Conservation (phyloP, 1,140 invertebrate species). For the Psix sp. region DNA sequence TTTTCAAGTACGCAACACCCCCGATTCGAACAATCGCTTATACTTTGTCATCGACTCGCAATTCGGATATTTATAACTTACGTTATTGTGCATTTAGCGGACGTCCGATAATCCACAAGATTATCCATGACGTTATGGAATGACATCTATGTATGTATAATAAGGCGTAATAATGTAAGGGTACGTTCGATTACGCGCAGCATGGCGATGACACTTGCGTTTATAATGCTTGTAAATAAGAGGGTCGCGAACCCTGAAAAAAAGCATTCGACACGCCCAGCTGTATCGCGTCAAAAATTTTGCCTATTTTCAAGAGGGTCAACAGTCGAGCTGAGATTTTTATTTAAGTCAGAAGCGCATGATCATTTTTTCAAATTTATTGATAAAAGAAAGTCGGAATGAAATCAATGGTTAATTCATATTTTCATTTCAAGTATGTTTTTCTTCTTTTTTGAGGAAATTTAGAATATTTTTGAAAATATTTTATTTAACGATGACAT, state of each 20-base stretch:
- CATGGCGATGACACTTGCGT: slow-evolving; percentile 45
- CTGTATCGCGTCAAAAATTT: slow-evolving; percentile 65
- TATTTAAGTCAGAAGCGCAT: background rate
- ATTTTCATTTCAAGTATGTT: too few relatives aligned
- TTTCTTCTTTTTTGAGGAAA: too few relatives aligned
- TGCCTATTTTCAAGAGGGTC: slow-evolving; percentile 1
- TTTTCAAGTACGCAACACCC: slow-evolving; percentile 30
- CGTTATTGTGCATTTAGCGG: slow-evolving; percentile 53
- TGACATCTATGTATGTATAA: slow-evolving; percentile 45
- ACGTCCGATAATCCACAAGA: slow-evolving; percentile 49
- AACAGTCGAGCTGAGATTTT: slow-evolving; percentile 10
- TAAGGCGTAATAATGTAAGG: slow-evolving; percentile 55
- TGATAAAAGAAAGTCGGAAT: too few relatives aligned
- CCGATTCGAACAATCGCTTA: slow-evolving; percentile 15
- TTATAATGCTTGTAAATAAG: slow-evolving; percentile 59
- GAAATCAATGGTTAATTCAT: too few relatives aligned
- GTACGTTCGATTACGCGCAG: slow-evolving; percentile 34
- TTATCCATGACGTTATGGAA: slow-evolving; percentile 43
- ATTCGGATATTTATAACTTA: slow-evolving; percentile 59
- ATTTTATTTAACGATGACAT: too few relatives aligned
- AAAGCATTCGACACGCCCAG: slow-evolving; percentile 74
- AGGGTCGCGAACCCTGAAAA: slow-evolving; percentile 56
- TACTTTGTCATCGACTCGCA: slow-evolving; percentile 36
- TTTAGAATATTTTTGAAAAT: too few relatives aligned
- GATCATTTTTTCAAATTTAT: too few relatives aligned